phyloP scores from a whole-genome alignment of 2,113 vertebrate species.

The Condylura cristata region DNA sequence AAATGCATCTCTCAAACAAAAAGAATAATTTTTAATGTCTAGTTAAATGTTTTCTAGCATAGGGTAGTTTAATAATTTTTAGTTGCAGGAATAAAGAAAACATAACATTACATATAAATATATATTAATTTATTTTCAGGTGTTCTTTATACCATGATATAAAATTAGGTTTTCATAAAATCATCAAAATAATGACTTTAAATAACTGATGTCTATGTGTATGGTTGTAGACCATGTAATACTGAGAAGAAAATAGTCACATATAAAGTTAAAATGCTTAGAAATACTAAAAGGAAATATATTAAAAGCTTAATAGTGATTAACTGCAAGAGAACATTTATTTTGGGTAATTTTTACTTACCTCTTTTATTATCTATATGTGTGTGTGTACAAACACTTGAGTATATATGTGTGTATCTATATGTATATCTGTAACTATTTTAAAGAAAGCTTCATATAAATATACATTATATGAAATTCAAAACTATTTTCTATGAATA shows the following conservation, averaged over 20 bases:
- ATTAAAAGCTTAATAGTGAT: not conserved
- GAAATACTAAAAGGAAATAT: not conserved
- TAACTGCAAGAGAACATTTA: not conserved
- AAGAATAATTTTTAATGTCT: constrained; percentile 37
- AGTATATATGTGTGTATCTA: not conserved
- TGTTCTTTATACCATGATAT: not conserved
- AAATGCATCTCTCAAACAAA: not conserved
- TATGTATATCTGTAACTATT: not conserved
- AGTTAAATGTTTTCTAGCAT: not conserved
- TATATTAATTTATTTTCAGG: constrained; percentile 26
- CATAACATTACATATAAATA: not conserved
- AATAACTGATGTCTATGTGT: not conserved
- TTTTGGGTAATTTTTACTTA: not conserved
- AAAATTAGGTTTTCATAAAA: constrained; percentile 49
- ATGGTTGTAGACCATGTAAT: not conserved
- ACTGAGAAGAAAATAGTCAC: constrained; percentile 13
- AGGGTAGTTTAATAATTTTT: constrained; percentile 2
- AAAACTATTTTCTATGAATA: constrained; percentile 29
- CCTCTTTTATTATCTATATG: not conserved
- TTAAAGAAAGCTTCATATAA: constrained; percentile 31
- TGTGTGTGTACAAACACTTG: not conserved
- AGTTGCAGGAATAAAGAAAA: not conserved
- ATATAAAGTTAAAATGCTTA: constrained; percentile 10
- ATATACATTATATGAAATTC: constrained; percentile 22
- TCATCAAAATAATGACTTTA: constrained; percentile 29